Percentiles rank a stretch among this genome's conserved stretches.
These are phyloP conservation scores for Prorops nasuta DNA, from an alignment of 1,140 invertebrate genomes.

Conservation along the genomic window DNA sequence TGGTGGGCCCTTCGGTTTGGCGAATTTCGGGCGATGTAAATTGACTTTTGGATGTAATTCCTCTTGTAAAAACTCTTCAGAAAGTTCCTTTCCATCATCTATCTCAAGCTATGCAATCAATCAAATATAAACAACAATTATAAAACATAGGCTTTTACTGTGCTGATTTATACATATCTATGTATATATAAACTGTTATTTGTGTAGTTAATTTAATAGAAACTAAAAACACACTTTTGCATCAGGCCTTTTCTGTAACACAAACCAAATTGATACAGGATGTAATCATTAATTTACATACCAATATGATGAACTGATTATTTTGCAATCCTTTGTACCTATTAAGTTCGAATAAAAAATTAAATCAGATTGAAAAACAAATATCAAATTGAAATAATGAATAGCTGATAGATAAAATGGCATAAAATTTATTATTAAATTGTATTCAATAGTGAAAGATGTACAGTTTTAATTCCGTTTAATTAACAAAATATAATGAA, in stretches of 20 bases:
- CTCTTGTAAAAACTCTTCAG: conserved; percentile 85
- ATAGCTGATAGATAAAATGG: conserved; percentile 32
- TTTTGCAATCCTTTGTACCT: conserved; percentile 7
- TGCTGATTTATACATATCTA: no score
- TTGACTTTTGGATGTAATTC: conserved; percentile 93
- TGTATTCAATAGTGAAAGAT: conserved; percentile 45
- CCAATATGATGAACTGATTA: conserved; percentile 31
- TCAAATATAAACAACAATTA: conserved; percentile 29
- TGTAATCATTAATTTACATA: no score
- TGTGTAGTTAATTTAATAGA: conserved; percentile 8
- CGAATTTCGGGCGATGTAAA: conserved; percentile 86
- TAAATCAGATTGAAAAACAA: not conserved
- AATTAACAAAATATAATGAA: conserved; percentile 14
- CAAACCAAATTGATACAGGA: conserved; percentile 6
- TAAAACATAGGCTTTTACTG: no score
- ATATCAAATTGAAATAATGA: conserved; percentile 26
- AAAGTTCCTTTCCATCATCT: conserved; percentile 83
- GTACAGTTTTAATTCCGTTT: conserved; percentile 36
- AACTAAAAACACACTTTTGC: conserved; percentile 8
- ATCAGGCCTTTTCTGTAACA: conserved; percentile 50
- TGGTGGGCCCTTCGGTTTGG: conserved; percentile 92
- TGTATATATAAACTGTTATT: conserved; percentile 9
- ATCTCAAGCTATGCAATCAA: conserved; percentile 80
- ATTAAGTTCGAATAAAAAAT: not conserved
- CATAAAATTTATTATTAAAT: conserved; percentile 42